Evolutionary conservation across 2,888 invertebrate species (phyloP).

Genomic region (Hydraecia micacea): DNA sequence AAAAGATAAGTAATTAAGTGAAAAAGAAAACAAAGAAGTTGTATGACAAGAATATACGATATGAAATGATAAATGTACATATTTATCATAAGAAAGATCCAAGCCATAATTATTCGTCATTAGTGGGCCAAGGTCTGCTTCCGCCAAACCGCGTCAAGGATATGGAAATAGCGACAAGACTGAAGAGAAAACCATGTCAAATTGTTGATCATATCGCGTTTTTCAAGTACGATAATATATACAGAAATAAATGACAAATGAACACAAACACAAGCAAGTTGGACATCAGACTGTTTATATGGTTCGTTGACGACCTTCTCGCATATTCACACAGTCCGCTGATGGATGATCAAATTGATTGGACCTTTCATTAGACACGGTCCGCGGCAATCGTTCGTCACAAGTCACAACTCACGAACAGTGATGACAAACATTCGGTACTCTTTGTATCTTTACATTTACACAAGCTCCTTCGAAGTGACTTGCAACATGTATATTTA

Average conservation of each 20-base stretch:
- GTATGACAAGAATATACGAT: conserved; percentile 23
- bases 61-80: conserved; percentile 31
- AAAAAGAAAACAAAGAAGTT: conserved; percentile 42
- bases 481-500: conserved; percentile 55
- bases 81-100: conserved; percentile 31
- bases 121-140: conserved; percentile 74
- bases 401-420: conserved; percentile 47
- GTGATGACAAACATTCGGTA: conserved; percentile 39
- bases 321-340: conserved; percentile 54
- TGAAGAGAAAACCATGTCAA: conserved; percentile 21
- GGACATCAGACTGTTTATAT: conserved; percentile 33
- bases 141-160: conserved; percentile 64
- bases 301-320: conserved; percentile 64
- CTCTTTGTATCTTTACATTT: conserved; percentile 40
- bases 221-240: conserved; percentile 9
- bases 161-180: conserved; percentile 46
- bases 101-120: conserved; percentile 44
- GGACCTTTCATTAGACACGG: conserved; percentile 68
- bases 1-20: conserved; percentile 13
- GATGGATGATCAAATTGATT: conserved; percentile 74
- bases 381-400: conserved; percentile 21
- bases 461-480: conserved; percentile 37
- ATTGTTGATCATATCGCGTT: conserved; percentile 18
- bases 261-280: conserved; percentile 27
- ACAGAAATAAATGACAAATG: conserved; percentile 22